Conservation (phyloP, 2,888 invertebrate genomes). For the Philonicus albiceps region DNA sequence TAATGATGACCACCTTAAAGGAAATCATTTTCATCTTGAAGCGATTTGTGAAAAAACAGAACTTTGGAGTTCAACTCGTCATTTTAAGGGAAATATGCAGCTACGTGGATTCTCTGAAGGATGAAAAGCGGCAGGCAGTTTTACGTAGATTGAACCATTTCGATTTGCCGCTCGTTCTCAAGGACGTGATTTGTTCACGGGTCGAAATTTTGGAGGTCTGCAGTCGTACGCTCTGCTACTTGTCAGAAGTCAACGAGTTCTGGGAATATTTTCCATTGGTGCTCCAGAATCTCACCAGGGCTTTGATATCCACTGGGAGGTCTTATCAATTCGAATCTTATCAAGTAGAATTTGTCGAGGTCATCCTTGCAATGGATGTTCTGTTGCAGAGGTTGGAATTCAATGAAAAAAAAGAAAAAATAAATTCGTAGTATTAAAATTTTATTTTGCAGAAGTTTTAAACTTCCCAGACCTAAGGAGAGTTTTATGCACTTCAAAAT, state of each 20-base stretch:
- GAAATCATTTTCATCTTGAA: neutral
- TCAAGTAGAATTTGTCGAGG: slow-evolving; percentile 41
- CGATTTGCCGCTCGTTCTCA: neutral
- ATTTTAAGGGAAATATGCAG: neutral
- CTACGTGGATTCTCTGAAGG: neutral
- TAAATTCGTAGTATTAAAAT: neutral
- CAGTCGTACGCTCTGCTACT: neutral
- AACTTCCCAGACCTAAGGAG: neutral
- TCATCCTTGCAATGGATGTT: slow-evolving; percentile 34
- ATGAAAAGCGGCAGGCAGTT: neutral
- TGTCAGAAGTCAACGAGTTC: slow-evolving; percentile 40
- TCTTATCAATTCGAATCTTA: neutral
- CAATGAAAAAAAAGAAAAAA: too few species aligned
- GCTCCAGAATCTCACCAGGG: slow-evolving; percentile 20
- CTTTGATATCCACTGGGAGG: slow-evolving; percentile 8
- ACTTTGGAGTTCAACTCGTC: neutral
- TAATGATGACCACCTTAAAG: neutral
- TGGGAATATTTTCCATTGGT: slow-evolving; percentile 20
- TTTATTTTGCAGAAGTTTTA: neutral
- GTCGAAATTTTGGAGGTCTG: neutral
- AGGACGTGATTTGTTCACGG: slow-evolving; percentile 36
- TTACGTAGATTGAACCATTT: neutral
- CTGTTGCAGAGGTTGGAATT: slow-evolving; percentile 28
- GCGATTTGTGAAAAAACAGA: neutral
- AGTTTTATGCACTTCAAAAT: neutral